Evolutionary conservation across 2,113 vertebrate genomes (phyloP), one percentile per base, ranked within the genome.

Genomic region (Alligator mississippiensis): DNA sequence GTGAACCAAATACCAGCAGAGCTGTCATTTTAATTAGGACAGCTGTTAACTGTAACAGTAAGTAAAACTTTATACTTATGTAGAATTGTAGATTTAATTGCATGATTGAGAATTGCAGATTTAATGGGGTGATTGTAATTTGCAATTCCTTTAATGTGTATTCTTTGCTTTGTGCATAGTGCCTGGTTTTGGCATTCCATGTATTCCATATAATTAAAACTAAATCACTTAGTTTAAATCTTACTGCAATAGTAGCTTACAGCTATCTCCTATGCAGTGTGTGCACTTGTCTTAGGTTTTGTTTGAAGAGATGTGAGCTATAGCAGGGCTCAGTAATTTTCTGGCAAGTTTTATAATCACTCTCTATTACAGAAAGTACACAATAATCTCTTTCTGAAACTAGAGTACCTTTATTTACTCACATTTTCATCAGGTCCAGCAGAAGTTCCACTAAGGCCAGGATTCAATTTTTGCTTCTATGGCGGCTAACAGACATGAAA

Each of bases 21-120:
- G 9, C 16, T 90, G 47, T 87, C 30, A 85, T 79, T 93, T 84
- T 93, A 94, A 95, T 92, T 87, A 90, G 54, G 8, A 87, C 68
- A 66, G 47, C 59, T 76, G 59, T 82, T 86, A 90, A 57, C 34
- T 88, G 11, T 62, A 87, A 64, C 24, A 84, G 3, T 28, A 92
- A 93, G 74, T 38, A 90, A 47, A 84, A 62, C 5, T 82, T 70
- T 57, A 78, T 30, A 38, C 13, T 15, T 54, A 28, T 59, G 34
- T 5, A n/a, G 4, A 84, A 76, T 72, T 80, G 8, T 58, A 68
- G n/a, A 90, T 85, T 82, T 91, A 15, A 16, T 92, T 78, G 4
- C 66, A 8, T 82, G 17, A 76, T 80, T 76, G 11, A 68, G 24
- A 84, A 82, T 38, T 55, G 57, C 72, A 83, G 8, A 47, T 91